Evolutionary conservation across 1,140 invertebrate genomes (phyloP).

Genomic region (Orussus abietinus): DNA sequence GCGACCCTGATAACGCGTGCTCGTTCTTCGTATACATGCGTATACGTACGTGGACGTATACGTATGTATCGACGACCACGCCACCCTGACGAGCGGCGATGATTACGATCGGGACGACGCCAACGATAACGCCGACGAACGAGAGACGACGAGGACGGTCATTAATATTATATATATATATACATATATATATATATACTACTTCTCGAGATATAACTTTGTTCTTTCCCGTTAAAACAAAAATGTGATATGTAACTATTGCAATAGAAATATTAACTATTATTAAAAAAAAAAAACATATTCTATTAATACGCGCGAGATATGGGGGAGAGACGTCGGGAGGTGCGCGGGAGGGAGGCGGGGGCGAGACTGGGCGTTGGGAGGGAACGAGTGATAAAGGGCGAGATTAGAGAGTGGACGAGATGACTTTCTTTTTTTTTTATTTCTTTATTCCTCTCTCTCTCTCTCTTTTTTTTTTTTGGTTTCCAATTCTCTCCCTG

Average conservation of each 20-base stretch:
- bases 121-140: too few relatives aligned
- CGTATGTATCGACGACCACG: too few relatives aligned
- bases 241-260: slow-evolving; percentile 48
- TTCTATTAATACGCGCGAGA: slow-evolving; percentile 23
- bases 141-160: too few relatives aligned
- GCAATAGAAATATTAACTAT: slow-evolving; percentile 44
- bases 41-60: too few relatives aligned
- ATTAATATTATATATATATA: slow-evolving; percentile 15
- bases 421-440: slow-evolving; percentile 5
- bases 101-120: too few relatives aligned
- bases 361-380: neutral
- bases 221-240: slow-evolving; percentile 32
- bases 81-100: too few relatives aligned
- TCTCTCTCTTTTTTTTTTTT: too few relatives aligned
- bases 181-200: slow-evolving; percentile 13
- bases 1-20: too few relatives aligned
- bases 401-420: slow-evolving; percentile 10
- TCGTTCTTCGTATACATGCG: too few relatives aligned
- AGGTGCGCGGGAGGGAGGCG: slow-evolving; percentile 4
- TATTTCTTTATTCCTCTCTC: too few relatives aligned
- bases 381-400: slow-evolving; percentile 3
- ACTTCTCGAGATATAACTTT: slow-evolving; percentile 15
- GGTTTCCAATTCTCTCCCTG: too few relatives aligned
- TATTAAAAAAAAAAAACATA: slow-evolving; percentile 26
- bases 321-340: slow-evolving; percentile 1